phyloP scores from a whole-genome alignment of 2,113 vertebrate genomes.

The Sisor rabdophorus region DNA sequence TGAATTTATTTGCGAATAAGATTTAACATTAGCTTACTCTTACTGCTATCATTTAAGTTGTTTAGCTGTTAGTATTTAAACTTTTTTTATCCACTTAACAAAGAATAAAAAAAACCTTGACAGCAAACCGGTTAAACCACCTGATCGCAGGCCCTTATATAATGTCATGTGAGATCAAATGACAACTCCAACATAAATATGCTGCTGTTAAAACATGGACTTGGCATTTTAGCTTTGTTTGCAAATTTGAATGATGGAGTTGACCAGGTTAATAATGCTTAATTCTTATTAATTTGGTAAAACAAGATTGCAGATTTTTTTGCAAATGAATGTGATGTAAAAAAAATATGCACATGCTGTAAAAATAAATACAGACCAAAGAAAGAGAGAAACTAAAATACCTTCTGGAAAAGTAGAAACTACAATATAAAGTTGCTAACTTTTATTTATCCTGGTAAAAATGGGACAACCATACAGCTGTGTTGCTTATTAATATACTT shows the following conservation, averaged over 20 bases:
- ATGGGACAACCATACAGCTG: background rate
- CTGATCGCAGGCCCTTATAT: no score
- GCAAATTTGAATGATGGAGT: background rate
- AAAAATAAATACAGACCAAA: background rate
- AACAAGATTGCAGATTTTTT: constrained; percentile 7
- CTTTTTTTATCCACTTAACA: no score
- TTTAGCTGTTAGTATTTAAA: no score
- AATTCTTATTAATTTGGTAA: background rate
- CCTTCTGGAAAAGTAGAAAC: background rate
- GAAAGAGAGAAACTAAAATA: background rate
- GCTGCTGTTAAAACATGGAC: no score
- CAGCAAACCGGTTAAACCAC: no score
- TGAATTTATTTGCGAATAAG: no score
- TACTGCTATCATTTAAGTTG: no score
- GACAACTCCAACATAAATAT: no score
- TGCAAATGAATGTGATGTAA: constrained; percentile 16
- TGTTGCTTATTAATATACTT: background rate
- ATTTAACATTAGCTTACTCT: no score
- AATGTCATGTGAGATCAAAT: no score
- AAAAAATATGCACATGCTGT: background rate
- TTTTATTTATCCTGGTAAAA: background rate
- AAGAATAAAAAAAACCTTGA: no score
- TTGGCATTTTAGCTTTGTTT: background rate
- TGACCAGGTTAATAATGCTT: background rate
- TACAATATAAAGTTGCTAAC: background rate